phyloP scores from a whole-genome alignment of 2,797 vertebrate genomes.

The Pogoniulus pusillus region DNA sequence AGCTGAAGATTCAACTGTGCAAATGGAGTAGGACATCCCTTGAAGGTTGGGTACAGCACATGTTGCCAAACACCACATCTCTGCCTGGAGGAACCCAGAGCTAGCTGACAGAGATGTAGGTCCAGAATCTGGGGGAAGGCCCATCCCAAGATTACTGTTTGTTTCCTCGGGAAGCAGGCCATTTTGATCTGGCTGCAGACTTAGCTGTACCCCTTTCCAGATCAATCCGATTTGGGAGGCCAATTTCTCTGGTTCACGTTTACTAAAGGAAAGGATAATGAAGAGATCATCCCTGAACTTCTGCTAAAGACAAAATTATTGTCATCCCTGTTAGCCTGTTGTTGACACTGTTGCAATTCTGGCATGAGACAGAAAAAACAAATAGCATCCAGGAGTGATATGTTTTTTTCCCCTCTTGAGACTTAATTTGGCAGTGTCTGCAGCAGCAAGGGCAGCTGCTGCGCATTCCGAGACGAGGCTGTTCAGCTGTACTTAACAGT shows the following conservation, averaged over 20 bases:
- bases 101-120: neutral
- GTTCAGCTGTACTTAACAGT: neutral
- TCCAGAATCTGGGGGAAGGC: neutral
- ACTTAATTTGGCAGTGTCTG: neutral
- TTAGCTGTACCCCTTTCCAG: neutral
- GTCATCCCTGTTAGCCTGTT: neutral
- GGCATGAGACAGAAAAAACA: neutral
- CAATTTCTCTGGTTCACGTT: rapidly evolving
- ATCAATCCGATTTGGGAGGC: neutral
- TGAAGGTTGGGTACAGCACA: neutral
- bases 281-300: neutral
- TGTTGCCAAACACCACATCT: rapidly evolving
- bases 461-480: neutral
- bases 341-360: neutral
- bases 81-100: neutral
- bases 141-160: neutral
- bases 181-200: neutral
- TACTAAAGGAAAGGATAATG: neutral
- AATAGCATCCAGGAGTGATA: neutral
- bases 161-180: neutral
- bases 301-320: neutral
- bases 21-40: neutral
- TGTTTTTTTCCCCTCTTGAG: neutral
- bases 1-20: neutral
- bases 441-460: neutral